Percentiles rank a stretch among this genome's conserved stretches.
phyloP scores from a whole-genome alignment of 2,113 vertebrate species.

The Euleptes europaea region DNA sequence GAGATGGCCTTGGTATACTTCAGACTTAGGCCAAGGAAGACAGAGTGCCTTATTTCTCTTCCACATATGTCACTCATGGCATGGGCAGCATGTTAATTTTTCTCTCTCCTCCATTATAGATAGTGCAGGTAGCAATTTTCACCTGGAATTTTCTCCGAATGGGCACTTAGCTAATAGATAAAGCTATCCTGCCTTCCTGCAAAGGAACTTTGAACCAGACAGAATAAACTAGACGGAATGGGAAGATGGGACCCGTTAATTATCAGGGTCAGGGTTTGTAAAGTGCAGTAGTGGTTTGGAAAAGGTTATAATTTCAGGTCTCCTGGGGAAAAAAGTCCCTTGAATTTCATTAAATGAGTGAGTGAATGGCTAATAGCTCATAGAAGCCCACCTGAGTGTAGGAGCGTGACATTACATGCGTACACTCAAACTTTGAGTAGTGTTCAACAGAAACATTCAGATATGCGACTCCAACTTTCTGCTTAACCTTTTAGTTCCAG shows the following conservation, averaged over 20 bases:
- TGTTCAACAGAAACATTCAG: neutral
- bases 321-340: neutral
- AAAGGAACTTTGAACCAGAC: neutral
- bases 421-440: neutral
- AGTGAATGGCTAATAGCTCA: neutral
- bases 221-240: neutral
- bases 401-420: too few relatives aligned
- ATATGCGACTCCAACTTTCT: neutral
- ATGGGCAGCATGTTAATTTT: neutral
- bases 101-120: neutral
- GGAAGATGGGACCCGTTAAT: neutral
- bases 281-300: neutral
- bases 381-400: neutral
- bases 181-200: neutral
- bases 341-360: neutral
- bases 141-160: neutral
- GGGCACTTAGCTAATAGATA: neutral
- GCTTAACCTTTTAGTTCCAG: neutral
- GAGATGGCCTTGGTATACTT: neutral
- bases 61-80: accelerated
- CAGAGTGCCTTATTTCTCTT: neutral
- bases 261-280: neutral
- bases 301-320: neutral
- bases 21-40: neutral
- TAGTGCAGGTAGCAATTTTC: neutral